Base-by-base conservation (phyloP, 2,888 invertebrate species). In the Acleris cristana region DNA sequence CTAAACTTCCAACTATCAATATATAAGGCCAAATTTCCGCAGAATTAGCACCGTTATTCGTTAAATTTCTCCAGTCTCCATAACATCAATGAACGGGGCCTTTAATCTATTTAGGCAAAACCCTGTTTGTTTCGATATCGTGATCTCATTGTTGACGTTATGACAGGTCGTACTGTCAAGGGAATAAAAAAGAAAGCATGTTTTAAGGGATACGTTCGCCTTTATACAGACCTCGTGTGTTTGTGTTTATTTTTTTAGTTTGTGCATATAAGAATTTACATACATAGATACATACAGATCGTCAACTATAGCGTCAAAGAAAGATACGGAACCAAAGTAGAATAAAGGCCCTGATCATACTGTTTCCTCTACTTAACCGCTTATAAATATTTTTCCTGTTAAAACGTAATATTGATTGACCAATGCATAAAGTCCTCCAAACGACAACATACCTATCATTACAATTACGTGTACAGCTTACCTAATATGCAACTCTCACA, bases 1-100 rank as follows among this genome's bases (percentile, higher is more conserved):
- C 14, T 57, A 59, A 44, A 51, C 60, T 56, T 61, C 53, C 51
- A 23, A 64, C 48, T 62, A 61, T 69, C 69, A 70, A 73, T 67
- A 62, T 73, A 78, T 74, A 78, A 77, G 75, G 79, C 69, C 72
- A 71, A 73, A 69, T 69, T 65, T 69, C 72, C 61, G 59, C 45
- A 49, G 49, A 18, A 65, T 71, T 79, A 83, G 82, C 82, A 83
- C 82, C 83, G 70, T 72, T 64, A 34, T 62, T 63, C 53, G 19
- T 63, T 45, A 34, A 44, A 49, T 21, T 34, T 45, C 53, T 52
- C 65, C 64, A 69, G 60, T 69, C 65, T 59, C 55, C 12, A 12
- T n/a, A 23, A 56, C 23, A 60, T 34, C 48, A 44, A 30, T 18
- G 10, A 34, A 34, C 34, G 34, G 30, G 30, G 30, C 30, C 2